Evolutionary conservation across 2,888 invertebrate species (phyloP).

Genomic region (Gibbula magus): DNA sequence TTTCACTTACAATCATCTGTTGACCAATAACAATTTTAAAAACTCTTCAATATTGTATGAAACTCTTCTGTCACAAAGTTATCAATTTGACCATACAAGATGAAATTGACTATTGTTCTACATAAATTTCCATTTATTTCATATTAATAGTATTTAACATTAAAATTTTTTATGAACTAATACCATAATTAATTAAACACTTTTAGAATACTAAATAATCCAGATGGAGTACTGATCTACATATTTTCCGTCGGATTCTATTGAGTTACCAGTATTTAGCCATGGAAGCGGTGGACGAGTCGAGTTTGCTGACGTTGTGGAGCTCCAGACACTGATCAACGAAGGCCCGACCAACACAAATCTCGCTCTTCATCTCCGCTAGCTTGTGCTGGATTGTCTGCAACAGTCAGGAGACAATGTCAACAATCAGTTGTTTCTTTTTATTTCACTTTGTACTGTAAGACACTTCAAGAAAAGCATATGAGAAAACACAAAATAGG

Average conservation of each 20-base stretch:
- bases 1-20: too few relatives aligned
- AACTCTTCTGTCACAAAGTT: too few relatives aligned
- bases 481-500: too few relatives aligned
- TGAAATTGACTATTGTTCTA: too few relatives aligned
- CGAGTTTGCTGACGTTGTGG: conserved; percentile 70
- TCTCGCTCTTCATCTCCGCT: conserved; percentile 76
- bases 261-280: conserved; percentile 74
- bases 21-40: too few relatives aligned
- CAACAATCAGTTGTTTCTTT: not conserved
- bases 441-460: not conserved
- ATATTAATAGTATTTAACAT: too few relatives aligned
- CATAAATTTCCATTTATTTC: too few relatives aligned
- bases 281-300: conserved; percentile 76
- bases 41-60: too few relatives aligned
- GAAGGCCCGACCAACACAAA: conserved; percentile 74
- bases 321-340: conserved; percentile 74
- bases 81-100: too few relatives aligned
- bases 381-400: conserved; percentile 76
- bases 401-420: conserved; percentile 25
- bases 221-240: too few relatives aligned
- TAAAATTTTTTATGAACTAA: conserved; percentile 30
- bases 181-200: not conserved
- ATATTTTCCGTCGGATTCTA: too few relatives aligned
- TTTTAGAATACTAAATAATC: too few relatives aligned
- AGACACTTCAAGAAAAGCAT: not conserved